phyloP scores from a whole-genome alignment of 2,797 vertebrate species.

The Coregonus suidteri region DNA sequence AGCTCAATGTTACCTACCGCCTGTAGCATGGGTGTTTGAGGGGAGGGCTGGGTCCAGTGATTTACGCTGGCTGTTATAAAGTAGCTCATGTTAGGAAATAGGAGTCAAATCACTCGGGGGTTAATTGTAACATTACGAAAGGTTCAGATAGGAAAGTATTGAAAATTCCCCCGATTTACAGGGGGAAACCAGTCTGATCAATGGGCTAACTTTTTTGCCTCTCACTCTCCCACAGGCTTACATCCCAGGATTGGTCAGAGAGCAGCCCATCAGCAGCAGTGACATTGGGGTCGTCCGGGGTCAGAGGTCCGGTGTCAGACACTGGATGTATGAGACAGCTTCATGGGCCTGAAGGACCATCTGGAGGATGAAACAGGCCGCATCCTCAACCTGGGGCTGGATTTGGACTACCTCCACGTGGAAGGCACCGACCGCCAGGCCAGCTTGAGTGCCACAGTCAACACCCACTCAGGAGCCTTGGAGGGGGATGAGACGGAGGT shows the following conservation, averaged over 20 bases:
- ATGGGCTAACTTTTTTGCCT: constrained; percentile 7
- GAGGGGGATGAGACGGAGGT: constrained; percentile 60
- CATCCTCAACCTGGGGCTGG: constrained; percentile 82
- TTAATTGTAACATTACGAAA: no score
- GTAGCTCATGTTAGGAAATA: not conserved
- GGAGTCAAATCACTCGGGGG: not conserved
- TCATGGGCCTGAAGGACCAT: constrained; percentile 99
- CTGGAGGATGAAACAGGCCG: constrained; percentile 83
- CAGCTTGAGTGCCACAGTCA: constrained; percentile 68
- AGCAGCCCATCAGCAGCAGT: constrained; percentile 50
- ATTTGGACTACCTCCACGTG: constrained; percentile 89
- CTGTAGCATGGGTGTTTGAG: not conserved
- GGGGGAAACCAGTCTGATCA: not conserved
- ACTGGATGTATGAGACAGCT: constrained; percentile 87
- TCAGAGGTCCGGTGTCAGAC: constrained; percentile 66
- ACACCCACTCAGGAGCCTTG: constrained; percentile 74
- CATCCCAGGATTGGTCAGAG: constrained; percentile 19
- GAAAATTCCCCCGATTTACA: not conserved
- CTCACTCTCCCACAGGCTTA: constrained; percentile 34
- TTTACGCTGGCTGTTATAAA: not conserved
- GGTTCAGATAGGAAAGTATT: no score
- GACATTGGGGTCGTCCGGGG: constrained; percentile 69
- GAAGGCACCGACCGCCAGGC: constrained; percentile 81
- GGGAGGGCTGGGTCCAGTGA: no score
- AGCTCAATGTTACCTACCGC: not conserved